Percentiles rank a stretch among this genome's conserved stretches.
phyloP scores from a whole-genome alignment of 2,888 invertebrate species.

The Stenotaenia linearis region DNA sequence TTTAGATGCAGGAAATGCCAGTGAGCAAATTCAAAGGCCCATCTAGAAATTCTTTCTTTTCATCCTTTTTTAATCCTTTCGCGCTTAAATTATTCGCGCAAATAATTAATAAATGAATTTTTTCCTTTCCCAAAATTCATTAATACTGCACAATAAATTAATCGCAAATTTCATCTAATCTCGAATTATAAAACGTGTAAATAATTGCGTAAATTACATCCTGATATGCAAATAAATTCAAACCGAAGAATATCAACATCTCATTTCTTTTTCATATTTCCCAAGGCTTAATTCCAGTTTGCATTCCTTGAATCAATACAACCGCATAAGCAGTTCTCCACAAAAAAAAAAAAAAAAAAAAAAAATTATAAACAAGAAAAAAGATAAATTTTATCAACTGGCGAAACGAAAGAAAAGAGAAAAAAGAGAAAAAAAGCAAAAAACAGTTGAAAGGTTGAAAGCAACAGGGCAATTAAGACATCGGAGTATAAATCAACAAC shows the following conservation, averaged over 20 bases:
- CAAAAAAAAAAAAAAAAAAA: background rate
- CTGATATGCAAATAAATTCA: background rate
- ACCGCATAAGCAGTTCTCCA: background rate
- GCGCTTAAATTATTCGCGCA: background rate
- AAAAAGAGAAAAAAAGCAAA: background rate
- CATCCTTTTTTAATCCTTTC: background rate
- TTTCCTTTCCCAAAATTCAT: background rate
- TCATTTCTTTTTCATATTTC: background rate
- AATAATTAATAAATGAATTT: background rate
- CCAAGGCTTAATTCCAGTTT: background rate
- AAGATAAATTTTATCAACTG: background rate
- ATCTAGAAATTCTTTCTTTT: slow-evolving; percentile 3
- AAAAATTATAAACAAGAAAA: background rate
- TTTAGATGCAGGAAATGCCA: slow-evolving; percentile 24
- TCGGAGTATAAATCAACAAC: slow-evolving; percentile 9
- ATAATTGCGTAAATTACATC: background rate
- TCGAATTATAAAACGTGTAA: background rate
- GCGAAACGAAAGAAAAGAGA: background rate
- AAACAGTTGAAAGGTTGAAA: background rate
- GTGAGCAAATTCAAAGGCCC: slow-evolving; percentile 13
- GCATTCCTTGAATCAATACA: background rate
- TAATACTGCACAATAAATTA: background rate
- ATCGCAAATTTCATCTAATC: background rate
- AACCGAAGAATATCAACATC: background rate
- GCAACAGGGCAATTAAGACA: slow-evolving; percentile 7